These are phyloP conservation scores for Cinclus mexicanus DNA, from an alignment of 2,113 vertebrate genomes.

Conservation along the genomic window DNA sequence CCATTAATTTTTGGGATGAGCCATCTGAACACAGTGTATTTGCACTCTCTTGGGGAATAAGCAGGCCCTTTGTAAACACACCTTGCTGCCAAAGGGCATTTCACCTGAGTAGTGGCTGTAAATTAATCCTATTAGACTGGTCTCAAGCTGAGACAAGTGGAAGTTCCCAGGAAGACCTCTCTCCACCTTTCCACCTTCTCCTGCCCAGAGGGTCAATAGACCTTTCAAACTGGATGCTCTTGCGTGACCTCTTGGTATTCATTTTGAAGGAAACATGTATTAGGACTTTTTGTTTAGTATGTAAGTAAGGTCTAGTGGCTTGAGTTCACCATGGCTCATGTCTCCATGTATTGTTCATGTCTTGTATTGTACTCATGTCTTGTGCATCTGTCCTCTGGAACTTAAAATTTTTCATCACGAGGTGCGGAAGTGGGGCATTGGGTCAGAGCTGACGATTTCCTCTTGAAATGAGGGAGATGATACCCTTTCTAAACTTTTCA, in stretches of 20 bases:
- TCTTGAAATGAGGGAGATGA: neutral
- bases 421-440: accelerated
- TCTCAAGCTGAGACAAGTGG: neutral
- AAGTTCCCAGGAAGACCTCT: neutral
- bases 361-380: neutral
- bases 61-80: neutral
- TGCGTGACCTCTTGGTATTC: neutral
- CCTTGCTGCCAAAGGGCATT: neutral
- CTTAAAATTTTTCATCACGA: neutral
- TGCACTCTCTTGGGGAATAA: neutral
- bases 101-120: neutral
- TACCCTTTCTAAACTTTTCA: neutral
- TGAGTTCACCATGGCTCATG: neutral
- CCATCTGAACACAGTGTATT: neutral
- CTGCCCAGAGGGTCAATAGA: accelerated
- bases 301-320: neutral
- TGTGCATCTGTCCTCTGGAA: neutral
- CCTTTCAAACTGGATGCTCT: neutral
- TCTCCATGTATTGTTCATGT: neutral
- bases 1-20: neutral
- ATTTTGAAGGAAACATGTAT: neutral
- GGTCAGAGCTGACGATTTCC: neutral
- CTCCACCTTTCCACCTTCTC: neutral
- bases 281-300: neutral
- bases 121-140: neutral